A percentile compares a stretch with the other conserved stretches of the same genome.
Evolutionary conservation across 2,113 vertebrate genomes (phyloP).

Genomic region (Ornithorhynchus anatinus): DNA sequence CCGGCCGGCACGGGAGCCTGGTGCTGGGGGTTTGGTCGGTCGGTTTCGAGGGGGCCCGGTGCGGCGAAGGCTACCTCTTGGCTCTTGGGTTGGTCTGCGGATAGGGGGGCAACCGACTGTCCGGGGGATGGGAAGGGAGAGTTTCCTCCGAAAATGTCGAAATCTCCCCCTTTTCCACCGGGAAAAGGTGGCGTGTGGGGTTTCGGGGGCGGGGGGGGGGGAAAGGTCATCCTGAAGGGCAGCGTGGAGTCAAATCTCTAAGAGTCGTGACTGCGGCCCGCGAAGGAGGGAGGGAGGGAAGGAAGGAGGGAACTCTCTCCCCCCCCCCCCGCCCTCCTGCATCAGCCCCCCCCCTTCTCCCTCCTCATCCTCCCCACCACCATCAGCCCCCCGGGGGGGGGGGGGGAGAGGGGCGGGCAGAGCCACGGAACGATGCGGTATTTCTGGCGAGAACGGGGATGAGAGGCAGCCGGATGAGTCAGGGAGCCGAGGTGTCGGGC

Average conservation of each 20-base stretch:
- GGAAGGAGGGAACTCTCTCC: constrained; percentile 11
- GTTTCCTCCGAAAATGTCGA: not conserved
- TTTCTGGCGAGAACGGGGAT: not conserved
- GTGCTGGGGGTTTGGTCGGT: too few relatives aligned
- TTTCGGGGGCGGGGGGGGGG: not conserved
- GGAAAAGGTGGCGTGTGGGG: constrained; percentile 9
- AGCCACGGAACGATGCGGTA: not conserved
- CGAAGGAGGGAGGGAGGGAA: not conserved
- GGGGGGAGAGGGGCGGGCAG: not conserved
- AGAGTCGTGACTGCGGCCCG: constrained; percentile 55
- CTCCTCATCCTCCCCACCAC: not conserved
- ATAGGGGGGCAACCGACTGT: not conserved
- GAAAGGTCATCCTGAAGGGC: constrained; percentile 88
- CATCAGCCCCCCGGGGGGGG: not conserved
- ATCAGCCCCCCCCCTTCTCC: constrained; percentile 26
- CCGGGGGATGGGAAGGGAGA: not conserved
- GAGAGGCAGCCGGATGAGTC: constrained; percentile 34
- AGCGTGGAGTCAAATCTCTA: constrained; percentile 46
- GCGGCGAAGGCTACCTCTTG: not conserved
- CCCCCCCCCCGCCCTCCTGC: not conserved
- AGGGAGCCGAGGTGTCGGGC: constrained; percentile 42
- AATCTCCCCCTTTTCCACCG: not conserved
- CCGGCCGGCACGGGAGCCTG: not conserved
- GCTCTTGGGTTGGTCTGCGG: not conserved
- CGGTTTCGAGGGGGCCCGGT: too few relatives aligned